Evolutionary conservation across 2,113 vertebrate species (phyloP), one percentile per base, ranked within the genome.

Genomic region (Syngnathus scovelli): DNA sequence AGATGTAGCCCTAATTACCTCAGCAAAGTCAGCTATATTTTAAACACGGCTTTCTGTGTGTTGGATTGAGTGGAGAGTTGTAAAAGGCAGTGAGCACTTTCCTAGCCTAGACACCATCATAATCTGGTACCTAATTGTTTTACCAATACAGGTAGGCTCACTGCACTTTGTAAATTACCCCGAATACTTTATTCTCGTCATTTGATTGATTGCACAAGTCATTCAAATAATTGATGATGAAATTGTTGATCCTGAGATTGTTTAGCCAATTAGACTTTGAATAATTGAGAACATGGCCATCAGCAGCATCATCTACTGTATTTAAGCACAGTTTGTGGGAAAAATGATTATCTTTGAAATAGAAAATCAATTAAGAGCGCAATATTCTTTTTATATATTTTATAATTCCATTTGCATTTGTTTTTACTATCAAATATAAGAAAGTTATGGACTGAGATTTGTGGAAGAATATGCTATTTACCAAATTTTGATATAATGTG

Each of bases 21-120:
- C 37, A 16, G 60, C 60, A 62, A 44, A 62, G 60, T 62, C 38
- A 62, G 60, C 60, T 15, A 6, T 44, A 62, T 62, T 23, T 62
- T 23, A 27, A 15, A 43, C 59, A 44, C 60, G 15, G 21, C 39
- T 23, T 27, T 61, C 60, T 61, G 38, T 55, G 1, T 11, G 58
- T 41, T 5, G 16, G 39, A 23, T 62, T 62, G n/a, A 62, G 39
- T 62, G 39, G 18, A 60, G 37, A 15, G 27, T 44, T 44, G 61
- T 44, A 62, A 62, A 62, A 44, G 21, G 10, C 21, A 62, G 6
- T 16, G 41, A 62, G 36, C 27, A 16, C 55, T 48, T 13, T 46
- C 8, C 46, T 48, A 18, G 13, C 16, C 46, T 18, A 21, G 52
- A 55, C n/a, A 55, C 7, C 55, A 36, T 16, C 23, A 36, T 5